Percentiles rank a stretch among this genome's conserved stretches.
These are phyloP conservation scores for Axea sp. DNA, from an alignment of 2,888 invertebrate species.

Conservation along the genomic window DNA sequence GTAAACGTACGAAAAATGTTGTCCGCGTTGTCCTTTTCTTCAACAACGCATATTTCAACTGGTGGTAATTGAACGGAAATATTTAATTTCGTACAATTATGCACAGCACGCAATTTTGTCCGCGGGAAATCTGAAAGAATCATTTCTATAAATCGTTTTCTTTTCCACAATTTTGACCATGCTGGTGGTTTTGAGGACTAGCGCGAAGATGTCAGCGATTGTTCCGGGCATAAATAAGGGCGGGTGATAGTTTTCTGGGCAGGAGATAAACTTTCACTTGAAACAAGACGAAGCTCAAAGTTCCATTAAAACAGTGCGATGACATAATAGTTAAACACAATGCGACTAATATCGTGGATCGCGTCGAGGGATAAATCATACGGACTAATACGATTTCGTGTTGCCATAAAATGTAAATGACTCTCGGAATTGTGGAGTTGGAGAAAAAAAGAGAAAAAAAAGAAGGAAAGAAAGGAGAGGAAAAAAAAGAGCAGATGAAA, in stretches of 20 bases:
- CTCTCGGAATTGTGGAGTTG: slow-evolving; percentile 58
- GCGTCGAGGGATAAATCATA: slow-evolving; percentile 56
- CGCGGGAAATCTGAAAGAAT: no score
- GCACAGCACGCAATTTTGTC: no score
- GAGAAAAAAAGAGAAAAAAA: slow-evolving; percentile 22
- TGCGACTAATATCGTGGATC: slow-evolving; percentile 56
- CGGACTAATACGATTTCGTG: slow-evolving; percentile 59
- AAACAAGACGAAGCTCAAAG: slow-evolving; percentile 25
- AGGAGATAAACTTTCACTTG: slow-evolving; percentile 19
- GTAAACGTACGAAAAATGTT: no score
- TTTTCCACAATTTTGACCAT: no score
- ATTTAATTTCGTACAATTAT: no score
- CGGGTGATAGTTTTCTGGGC: background rate
- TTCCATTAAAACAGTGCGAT: slow-evolving; percentile 48
- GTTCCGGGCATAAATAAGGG: slow-evolving; percentile 34
- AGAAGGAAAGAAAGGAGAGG: slow-evolving; percentile 4
- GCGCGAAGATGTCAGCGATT: no score
- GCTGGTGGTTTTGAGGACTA: no score
- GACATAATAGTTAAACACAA: slow-evolving; percentile 61
- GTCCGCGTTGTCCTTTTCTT: no score
- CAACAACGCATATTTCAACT: no score
- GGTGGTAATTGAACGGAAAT: no score
- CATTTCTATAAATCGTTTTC: no score
- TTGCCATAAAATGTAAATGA: slow-evolving; percentile 64
- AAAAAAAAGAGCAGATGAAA: slow-evolving; percentile 21